Evolutionary conservation across 1,140 invertebrate species (phyloP), one percentile per base, ranked within the genome.

Genomic region (Phortica variegata): DNA sequence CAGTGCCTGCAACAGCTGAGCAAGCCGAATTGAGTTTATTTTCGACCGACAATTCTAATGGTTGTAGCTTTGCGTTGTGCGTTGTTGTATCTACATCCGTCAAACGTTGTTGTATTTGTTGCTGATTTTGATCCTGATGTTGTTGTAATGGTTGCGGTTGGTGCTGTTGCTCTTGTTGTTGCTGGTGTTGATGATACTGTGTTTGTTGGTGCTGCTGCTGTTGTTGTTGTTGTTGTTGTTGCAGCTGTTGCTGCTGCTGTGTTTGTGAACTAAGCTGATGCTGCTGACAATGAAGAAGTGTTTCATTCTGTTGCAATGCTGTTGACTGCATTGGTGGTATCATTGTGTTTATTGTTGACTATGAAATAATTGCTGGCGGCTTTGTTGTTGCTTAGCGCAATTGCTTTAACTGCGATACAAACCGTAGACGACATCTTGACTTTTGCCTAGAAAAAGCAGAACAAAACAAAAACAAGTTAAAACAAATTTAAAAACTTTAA

Each of bases 1-100:
- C 4, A 46, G 60, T n/a, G n/a, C n/a, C 59, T 52, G 47, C 49
- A 43, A 44, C 52, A 45, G 56, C 52, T 32, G 57, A 66, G 36
- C 61, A 71, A 34, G 34, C 44, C 13, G 58, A 70, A 50, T 60
- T 71, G 4, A 71, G 58, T 43, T 70, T 65, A 43, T 70, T 65
- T 52, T 71, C 65, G 8, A 71, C 66, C 9, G 70, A 48, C 32
- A 71, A 47, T 43, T 71, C 66, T 32, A 70, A 20, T 9, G 66
- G 61, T 39, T 66, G 61, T 52, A 71, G 42, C 41, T 63, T 63
- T 12, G 46, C 31, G 34, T 57, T 59, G 18, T 52, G 56, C 43
- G 41, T 45, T 7, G 33, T 26, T n/a, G n/a, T n/a, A n/a, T n/a
- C n/a, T n/a, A n/a, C n/a, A n/a, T n/a, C n/a, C n/a, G n/a, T n/a